Percentiles rank a stretch among this genome's conserved stretches.
phyloP scores from a whole-genome alignment of 2,113 vertebrate genomes.

The Brachypteracias leptosomus region DNA sequence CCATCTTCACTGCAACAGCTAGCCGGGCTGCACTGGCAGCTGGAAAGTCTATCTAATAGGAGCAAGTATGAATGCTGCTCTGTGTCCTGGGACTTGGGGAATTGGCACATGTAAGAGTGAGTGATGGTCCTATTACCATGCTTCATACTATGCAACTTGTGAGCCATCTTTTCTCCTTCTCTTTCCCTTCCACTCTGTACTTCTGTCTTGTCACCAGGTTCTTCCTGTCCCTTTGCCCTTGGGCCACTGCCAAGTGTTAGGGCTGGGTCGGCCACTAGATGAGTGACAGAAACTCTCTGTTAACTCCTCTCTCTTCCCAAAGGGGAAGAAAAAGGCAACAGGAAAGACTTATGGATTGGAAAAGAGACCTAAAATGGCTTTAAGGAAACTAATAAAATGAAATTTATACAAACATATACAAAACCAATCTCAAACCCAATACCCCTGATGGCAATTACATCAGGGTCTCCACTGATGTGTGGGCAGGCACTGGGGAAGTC shows the following conservation, averaged over 20 bases:
- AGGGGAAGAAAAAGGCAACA: no score
- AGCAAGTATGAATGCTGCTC: neutral
- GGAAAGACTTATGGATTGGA: no score
- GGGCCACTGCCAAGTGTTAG: neutral
- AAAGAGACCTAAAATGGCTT: no score
- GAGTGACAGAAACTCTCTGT: no score
- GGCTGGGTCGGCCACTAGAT: no score
- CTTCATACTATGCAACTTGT: neutral
- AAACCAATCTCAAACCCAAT: neutral
- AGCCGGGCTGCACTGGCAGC: neutral
- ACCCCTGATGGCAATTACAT: no score
- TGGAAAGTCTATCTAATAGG: neutral
- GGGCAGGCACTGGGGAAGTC: no score
- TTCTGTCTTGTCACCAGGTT: neutral
- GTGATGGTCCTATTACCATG: neutral
- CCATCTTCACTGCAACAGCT: neutral
- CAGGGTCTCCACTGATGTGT: no score
- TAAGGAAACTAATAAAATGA: no score
- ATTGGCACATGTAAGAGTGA: neutral
- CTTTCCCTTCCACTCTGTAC: neutral
- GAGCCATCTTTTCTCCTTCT: neutral
- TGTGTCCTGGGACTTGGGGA: neutral
- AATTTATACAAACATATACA: no score
- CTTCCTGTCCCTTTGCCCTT: neutral
- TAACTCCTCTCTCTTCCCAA: no score